A percentile compares a stretch with the other conserved stretches of the same genome.
Conservation (phyloP, 2,797 vertebrate species). For the Stomatorhinus walkeri region DNA sequence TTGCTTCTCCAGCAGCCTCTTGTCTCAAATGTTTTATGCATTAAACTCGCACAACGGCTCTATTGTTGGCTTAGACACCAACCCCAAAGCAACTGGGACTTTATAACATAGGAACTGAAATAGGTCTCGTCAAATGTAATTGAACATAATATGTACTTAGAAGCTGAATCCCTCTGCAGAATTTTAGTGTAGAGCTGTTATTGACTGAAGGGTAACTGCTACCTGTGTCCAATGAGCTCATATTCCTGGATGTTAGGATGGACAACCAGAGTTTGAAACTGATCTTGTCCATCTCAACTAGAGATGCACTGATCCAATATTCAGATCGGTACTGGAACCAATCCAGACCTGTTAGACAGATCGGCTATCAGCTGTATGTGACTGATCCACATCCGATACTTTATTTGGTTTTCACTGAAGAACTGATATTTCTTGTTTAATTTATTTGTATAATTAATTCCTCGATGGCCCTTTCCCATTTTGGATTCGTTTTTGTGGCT, state of each 20-base stretch:
- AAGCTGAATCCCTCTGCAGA: neutral
- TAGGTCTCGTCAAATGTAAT: neutral
- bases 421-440: neutral
- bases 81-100: neutral
- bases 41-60: neutral
- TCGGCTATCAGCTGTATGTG: neutral
- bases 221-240: neutral
- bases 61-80: neutral
- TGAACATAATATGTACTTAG: neutral
- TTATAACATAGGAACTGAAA: neutral
- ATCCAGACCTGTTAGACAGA: neutral
- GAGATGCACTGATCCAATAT: neutral
- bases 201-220: neutral
- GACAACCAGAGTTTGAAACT: neutral
- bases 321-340: neutral
- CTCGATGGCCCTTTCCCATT: neutral
- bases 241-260: neutral
- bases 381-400: neutral
- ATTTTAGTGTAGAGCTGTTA: neutral
- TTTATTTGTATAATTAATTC: neutral
- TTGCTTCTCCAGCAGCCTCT: neutral
- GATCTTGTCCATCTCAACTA: neutral
- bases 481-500: neutral
- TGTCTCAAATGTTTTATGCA: neutral
- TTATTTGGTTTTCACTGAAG: neutral